Base-by-base conservation (phyloP, 2,113 vertebrate species). In the Melanotaenia duboulayi region DNA sequence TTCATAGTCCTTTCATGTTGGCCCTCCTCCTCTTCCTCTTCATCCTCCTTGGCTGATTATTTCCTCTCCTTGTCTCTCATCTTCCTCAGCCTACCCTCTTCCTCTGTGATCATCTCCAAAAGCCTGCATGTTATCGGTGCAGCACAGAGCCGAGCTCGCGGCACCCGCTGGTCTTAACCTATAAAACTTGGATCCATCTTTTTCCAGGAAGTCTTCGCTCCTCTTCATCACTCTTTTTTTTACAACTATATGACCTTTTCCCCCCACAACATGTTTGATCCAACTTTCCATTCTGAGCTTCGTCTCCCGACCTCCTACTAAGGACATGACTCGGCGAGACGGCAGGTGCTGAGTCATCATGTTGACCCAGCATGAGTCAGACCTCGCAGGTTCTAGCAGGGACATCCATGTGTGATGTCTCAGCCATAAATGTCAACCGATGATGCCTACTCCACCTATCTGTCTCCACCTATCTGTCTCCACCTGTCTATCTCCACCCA, bases 121-220 rank as follows among this genome's bases (percentile, higher is more conserved):
- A 82, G 55, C 77, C 74, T 81, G 66, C 39, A 22, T 66, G 82
- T 90, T 90, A 92, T 90, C 88, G 79, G 80, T 66, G 16, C 56
- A 51, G 23, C 49, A 61, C 89, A 91, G 91, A 84, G 37, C 44
- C 65, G 28, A 4, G 86, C 82, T 87, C 46, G 69, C 73, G 81
- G 72, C 76, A 50, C 76, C 57, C 71, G 54, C 56, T 65, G 54
- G 82, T 78, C 80, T 86, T 87, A 81, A 80, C 78, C 76, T 65
- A 61, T 61, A 83, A 83, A 65, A 65, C 75, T 28, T 82, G 70
- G 80, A 81, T 74, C 77, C 67, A 55, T 69, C 8, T 8, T 12
- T 67, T 78, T 71, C 60, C 54, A 60, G 46, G 40, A 60, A 71
- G 65, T n/a, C 25, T 51, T 81, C 19, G 44, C 39, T 42, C 14